Evolutionary conservation across 2,113 vertebrate genomes (phyloP), one percentile per base, ranked within the genome.

Genomic region (Mellivora capensis): DNA sequence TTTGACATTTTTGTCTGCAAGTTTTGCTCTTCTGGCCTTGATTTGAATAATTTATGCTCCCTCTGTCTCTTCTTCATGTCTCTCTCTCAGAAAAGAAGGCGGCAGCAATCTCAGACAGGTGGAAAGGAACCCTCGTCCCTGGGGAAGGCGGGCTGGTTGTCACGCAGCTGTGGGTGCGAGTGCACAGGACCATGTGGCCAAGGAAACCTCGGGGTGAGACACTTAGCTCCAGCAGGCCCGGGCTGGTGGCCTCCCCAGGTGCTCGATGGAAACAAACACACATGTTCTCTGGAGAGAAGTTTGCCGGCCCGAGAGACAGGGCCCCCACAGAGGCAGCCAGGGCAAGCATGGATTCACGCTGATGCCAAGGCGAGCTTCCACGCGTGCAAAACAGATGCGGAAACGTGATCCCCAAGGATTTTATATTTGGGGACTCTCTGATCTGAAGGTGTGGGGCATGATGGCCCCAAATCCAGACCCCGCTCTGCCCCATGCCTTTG

Each of bases 141-240:
- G 2, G 87, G 62, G 95, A 47, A 14, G 6, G 15, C 2, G 2
- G 49, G 29, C 59, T 11, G 57, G 14, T 34, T 25, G 67, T 6
- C 72, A 39, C 0, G 25, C 13, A 4, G 37, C 29, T 29, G 29
- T 18, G 10, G 25, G 14, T 2, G 1, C 0, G 47, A 3, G n/a
- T 9, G 52, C 29, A 15, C 7, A 0, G 21, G 31, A n/a, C 27
- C 13, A 0, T 2, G 67, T 74, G 81, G 74, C 54, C 86, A 76
- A 39, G 95, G 86, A 42, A 74, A 62, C 59, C 37, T 3, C 4
- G 0, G 10, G 34, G 25, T 4, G 64, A 82, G 64, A 72, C 54
- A 6, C 21, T n/a, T 17, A 6, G 21, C 13, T 34, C 17, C n/a
- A 23, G 67, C 29, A 7, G 59, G 23, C 10, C 11, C 59, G 79